Evolutionary conservation across 2,888 invertebrate species (phyloP), one percentile per base, ranked within the genome.

Genomic region (Xylocampa areola): DNA sequence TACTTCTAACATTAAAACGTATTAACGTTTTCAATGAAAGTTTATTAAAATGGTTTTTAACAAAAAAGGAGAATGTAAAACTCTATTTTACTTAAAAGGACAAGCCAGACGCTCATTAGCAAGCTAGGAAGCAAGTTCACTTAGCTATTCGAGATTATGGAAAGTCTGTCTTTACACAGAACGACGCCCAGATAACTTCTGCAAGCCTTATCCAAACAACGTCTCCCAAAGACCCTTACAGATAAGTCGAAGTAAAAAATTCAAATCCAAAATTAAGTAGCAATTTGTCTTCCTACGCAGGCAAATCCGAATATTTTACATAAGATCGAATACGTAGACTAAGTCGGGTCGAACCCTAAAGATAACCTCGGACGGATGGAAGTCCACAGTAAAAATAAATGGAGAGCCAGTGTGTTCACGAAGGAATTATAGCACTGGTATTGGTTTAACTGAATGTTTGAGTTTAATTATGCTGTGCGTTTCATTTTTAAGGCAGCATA

Each of bases 281-380:
- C 61, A 55, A 73, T 69, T 69, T 73, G 55, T 73, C 70, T 72
- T 59, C 55, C 45, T 36, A 39, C 65, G 65, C 30, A 52, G 55
- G 48, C 49, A 54, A 68, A 73, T 57, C 55, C 57, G 48, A 50
- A 68, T 68, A 64, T 64, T 68, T 70, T 73, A 53, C 69, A 68
- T 63, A 68, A 60, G 69, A 71, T 68, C 40, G 41, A 58, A 63
- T 67, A 49, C 57, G 63, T 25, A 63, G 23, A 50, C 49, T 65
- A 54, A 51, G 53, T 50, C 17, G 65, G 53, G 59, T 59, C 51
- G 41, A 60, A 55, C 52, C 52, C 48, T 48, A 21, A 27, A 51
- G 58, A 63, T 67, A 74, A 58, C 57, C 51, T 35, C 37, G n/a
- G 21, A 37, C 33, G 49, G 41, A 60, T 53, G 47, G 25, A 13